Conservation (phyloP, 2,113 vertebrate genomes). For the Prunella fulvescens region DNA sequence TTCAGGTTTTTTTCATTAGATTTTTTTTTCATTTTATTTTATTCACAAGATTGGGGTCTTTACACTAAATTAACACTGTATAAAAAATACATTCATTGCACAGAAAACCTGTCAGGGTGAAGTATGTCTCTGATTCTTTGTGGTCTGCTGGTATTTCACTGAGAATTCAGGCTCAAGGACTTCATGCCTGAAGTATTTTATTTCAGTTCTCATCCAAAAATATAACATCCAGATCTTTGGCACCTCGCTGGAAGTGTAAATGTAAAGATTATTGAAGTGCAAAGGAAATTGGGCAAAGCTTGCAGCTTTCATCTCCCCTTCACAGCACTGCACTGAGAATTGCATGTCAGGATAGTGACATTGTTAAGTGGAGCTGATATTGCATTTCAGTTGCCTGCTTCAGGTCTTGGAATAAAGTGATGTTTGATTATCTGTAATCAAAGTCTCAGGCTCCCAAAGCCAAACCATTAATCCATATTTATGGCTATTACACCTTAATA, state of each 20-base stretch:
- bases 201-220: conserved; percentile 20
- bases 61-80: neutral
- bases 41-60: neutral
- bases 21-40: neutral
- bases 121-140: neutral
- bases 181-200: conserved; percentile 14
- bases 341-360: neutral
- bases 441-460: neutral
- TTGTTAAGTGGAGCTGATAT: neutral
- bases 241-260: neutral
- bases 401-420: neutral
- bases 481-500: neutral
- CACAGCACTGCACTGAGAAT: neutral
- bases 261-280: conserved; percentile 5
- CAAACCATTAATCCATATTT: neutral
- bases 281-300: neutral
- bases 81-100: neutral
- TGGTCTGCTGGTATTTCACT: neutral
- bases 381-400: neutral
- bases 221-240: neutral
- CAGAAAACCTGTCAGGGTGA: neutral
- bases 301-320: conserved; percentile 1
- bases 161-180: neutral
- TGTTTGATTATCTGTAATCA: neutral
- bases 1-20: neutral